These are phyloP conservation scores for Sisyra terminalis DNA, from an alignment of 2,888 invertebrate genomes.

Conservation along the genomic window DNA sequence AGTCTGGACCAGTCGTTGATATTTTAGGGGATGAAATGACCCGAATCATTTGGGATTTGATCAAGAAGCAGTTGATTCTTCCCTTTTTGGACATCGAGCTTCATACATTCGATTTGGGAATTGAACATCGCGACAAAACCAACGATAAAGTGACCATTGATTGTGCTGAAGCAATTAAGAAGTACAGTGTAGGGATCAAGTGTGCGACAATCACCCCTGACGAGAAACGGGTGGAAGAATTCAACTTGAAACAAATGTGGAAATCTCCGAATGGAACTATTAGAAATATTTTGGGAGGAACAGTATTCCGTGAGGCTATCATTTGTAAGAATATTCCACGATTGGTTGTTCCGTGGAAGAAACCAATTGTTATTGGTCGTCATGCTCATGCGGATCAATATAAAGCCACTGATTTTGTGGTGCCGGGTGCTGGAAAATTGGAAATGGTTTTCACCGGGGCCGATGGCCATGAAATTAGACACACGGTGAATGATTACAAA, in stretches of 20 bases:
- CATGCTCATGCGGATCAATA: slow-evolving; percentile 98
- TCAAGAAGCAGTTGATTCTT: slow-evolving; percentile 90
- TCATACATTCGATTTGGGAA: slow-evolving; percentile 86
- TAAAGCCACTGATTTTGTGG: slow-evolving; percentile 91
- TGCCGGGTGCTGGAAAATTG: slow-evolving; percentile 78
- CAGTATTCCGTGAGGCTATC: slow-evolving; percentile 68
- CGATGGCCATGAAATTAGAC: slow-evolving; percentile 39
- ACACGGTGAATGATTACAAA: slow-evolving; percentile 70
- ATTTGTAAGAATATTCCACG: slow-evolving; percentile 90
- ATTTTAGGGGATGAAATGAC: slow-evolving; percentile 94
- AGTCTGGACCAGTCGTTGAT: slow-evolving; percentile 80
- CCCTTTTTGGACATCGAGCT: slow-evolving; percentile 92
- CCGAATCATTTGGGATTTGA: slow-evolving; percentile 94
- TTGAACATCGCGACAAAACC: slow-evolving; percentile 87
- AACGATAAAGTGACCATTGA: slow-evolving; percentile 92
- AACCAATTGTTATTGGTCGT: slow-evolving; percentile 96
- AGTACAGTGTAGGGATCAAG: slow-evolving; percentile 96
- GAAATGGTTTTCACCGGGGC: slow-evolving; percentile 67
- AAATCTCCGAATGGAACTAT: slow-evolving; percentile 82
- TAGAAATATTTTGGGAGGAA: slow-evolving; percentile 72
- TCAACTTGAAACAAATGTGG: slow-evolving; percentile 80
- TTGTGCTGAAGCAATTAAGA: slow-evolving; percentile 90
- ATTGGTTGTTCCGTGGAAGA: slow-evolving; percentile 85
- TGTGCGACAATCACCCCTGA: slow-evolving; percentile 98
- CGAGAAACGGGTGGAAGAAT: slow-evolving; percentile 86